Evolutionary conservation across 2,113 vertebrate species (phyloP).

Genomic region (Sminthopsis crassicaudata): DNA sequence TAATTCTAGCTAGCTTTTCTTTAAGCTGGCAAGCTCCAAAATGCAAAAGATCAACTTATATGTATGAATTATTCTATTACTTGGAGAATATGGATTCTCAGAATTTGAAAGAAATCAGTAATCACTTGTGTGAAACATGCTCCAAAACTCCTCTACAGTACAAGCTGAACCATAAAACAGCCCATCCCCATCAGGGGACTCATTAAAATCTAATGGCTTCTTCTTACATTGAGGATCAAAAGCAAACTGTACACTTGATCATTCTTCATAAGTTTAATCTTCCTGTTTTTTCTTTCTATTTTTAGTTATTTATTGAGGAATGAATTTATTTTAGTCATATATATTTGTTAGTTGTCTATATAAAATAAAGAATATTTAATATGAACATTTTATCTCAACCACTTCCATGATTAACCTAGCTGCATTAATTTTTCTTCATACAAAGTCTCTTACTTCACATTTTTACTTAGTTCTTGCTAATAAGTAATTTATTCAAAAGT

Average conservation of each 20-base stretch:
- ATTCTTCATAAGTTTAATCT: not conserved
- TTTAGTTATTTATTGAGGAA: not conserved
- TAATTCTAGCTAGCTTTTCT: not conserved
- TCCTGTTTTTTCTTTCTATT: not conserved
- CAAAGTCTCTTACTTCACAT: not conserved
- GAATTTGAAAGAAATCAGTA: not conserved
- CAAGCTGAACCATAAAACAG: not conserved
- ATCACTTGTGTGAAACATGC: not conserved
- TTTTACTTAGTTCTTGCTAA: not conserved
- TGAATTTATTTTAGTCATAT: not conserved
- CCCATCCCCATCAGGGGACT: too few relatives aligned
- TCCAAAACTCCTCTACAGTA: not conserved
- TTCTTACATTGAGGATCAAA: not conserved
- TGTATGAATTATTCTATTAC: not conserved
- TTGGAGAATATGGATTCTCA: not conserved
- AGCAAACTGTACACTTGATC: not conserved
- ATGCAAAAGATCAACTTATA: not conserved
- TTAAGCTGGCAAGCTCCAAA: not conserved
- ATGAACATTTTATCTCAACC: not conserved
- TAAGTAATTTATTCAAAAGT: constrained; percentile 37
- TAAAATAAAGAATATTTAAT: not conserved
- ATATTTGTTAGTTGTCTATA: not conserved
- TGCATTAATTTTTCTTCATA: not conserved
- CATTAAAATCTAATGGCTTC: not conserved
- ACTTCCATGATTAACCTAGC: not conserved